A percentile compares a stretch with the other conserved stretches of the same genome.
Evolutionary conservation across 2,888 invertebrate genomes (phyloP).

Genomic region (Acrocera orbiculus): DNA sequence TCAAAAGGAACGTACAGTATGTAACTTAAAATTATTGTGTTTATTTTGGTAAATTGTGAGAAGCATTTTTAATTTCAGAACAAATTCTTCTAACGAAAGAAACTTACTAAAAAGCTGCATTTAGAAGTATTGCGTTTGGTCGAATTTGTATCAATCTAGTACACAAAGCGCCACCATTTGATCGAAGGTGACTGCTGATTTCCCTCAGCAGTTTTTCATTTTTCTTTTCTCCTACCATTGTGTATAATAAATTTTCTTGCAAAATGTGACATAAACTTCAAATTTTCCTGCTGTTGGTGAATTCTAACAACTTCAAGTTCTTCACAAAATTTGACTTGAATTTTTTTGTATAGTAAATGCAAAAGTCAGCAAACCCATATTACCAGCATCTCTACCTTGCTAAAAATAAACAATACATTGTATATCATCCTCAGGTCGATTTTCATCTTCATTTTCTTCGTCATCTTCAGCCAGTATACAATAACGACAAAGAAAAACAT

Average conservation of each 20-base stretch:
- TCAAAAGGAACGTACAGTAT: slow-evolving; percentile 86
- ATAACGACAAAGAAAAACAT: slow-evolving; percentile 94
- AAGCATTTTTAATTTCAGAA: too few relatives aligned
- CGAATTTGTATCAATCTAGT: slow-evolving; percentile 81
- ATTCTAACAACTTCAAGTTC: slow-evolving; percentile 89
- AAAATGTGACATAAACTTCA: slow-evolving; percentile 97
- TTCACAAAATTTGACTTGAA: slow-evolving; percentile 71
- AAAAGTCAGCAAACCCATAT: slow-evolving; percentile 99
- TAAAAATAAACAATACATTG: slow-evolving; percentile 99
- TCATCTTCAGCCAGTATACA: slow-evolving; percentile 59
- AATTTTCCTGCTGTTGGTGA: slow-evolving; percentile 96
- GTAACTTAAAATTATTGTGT: slow-evolving; percentile 45
- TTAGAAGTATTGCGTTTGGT: slow-evolving; percentile 67
- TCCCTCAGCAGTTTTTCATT: slow-evolving; percentile 26
- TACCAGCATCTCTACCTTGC: slow-evolving; percentile 93
- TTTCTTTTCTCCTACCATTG: slow-evolving; percentile 59
- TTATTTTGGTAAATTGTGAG: too few relatives aligned
- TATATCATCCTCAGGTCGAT: slow-evolving; percentile 34
- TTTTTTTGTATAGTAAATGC: slow-evolving; percentile 91
- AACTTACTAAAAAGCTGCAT: slow-evolving; percentile 84
- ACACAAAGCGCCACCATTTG: slow-evolving; percentile 88
- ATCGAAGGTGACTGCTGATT: slow-evolving; percentile 71
- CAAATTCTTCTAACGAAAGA: slow-evolving; percentile 1
- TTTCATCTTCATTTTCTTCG: slow-evolving; percentile 35
- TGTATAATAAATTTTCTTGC: slow-evolving; percentile 85